Percentiles rank a stretch among this genome's conserved stretches.
phyloP scores from a whole-genome alignment of 1,140 invertebrate genomes.

The Zaprionus africanus region DNA sequence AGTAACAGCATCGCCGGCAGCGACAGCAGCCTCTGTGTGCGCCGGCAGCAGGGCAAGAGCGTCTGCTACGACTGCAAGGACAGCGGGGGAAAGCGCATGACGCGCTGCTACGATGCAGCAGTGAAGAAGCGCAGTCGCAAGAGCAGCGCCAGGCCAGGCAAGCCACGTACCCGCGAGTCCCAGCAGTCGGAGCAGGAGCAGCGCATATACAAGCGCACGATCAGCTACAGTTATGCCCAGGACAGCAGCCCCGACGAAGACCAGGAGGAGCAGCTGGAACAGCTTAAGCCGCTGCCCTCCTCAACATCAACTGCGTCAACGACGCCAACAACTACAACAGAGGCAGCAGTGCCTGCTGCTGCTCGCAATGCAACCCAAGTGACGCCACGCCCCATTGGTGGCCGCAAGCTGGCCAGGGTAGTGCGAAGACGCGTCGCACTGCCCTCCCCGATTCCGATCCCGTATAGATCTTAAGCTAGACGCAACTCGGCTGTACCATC shows the following conservation, averaged over 20 bases:
- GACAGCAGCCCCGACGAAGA: conserved; percentile 23
- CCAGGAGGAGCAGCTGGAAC: background rate
- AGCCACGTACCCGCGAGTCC: conserved; percentile 25
- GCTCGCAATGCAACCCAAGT: background rate
- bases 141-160: conserved; percentile 15
- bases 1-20: conserved; percentile 22
- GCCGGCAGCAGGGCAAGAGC: conserved; percentile 31
- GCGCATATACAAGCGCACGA: conserved; percentile 71
- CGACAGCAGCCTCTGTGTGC: conserved; percentile 59
- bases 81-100: conserved; percentile 43
- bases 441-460: background rate
- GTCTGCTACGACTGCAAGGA: conserved; percentile 69
- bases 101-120: conserved; percentile 57
- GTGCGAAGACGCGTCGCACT: conserved; percentile 7
- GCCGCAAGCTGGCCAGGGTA: conserved; percentile 8
- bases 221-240: conserved; percentile 66
- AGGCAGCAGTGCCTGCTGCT: background rate
- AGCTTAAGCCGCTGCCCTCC: background rate
- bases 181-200: conserved; percentile 55
- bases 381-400: background rate
- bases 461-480: background rate
- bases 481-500: background rate
- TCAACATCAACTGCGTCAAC: background rate
- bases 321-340: background rate
- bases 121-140: conserved; percentile 4